Evolutionary conservation across 2,113 vertebrate species (phyloP).

Genomic region (Triplophysa dalaica): DNA sequence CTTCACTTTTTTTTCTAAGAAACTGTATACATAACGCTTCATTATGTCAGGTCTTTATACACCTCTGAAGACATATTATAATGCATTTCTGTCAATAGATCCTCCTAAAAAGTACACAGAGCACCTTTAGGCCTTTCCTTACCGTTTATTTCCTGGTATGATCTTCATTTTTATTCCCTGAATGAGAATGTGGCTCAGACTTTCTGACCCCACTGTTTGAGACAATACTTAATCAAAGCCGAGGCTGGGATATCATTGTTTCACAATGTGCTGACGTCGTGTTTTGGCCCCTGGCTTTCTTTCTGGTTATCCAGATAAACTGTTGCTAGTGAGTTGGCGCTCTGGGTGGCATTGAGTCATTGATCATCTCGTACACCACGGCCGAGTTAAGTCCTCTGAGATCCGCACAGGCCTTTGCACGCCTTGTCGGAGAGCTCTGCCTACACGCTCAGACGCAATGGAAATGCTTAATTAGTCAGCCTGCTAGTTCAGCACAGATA

Average conservation of each 20-base stretch:
- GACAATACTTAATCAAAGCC: not conserved
- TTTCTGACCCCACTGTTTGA: not conserved
- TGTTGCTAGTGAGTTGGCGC: conserved; percentile 11
- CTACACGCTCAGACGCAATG: conserved; percentile 29
- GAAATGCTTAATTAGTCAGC: conserved; percentile 36
- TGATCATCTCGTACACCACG: conserved; percentile 23
- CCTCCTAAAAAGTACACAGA: too few relatives aligned
- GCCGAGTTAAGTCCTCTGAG: conserved; percentile 38
- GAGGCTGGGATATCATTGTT: conserved; percentile 2
- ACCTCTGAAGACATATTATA: too few relatives aligned
- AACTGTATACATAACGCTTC: too few relatives aligned
- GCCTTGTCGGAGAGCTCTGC: not conserved
- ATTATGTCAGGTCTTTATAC: too few relatives aligned
- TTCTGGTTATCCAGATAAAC: conserved; percentile 15
- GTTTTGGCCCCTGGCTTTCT: not conserved
- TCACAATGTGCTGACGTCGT: conserved; percentile 8
- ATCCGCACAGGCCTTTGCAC: conserved; percentile 28
- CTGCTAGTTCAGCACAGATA: conserved; percentile 18
- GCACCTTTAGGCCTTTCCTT: too few relatives aligned
- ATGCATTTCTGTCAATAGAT: too few relatives aligned
- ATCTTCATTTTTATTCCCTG: too few relatives aligned
- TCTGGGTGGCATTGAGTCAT: conserved; percentile 42
- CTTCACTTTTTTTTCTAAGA: not conserved
- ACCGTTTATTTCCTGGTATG: too few relatives aligned
- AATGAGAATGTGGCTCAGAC: too few relatives aligned